These are phyloP conservation scores for Odontesthes bonariensis DNA, from an alignment of 2,113 vertebrate species.

Conservation along the genomic window DNA sequence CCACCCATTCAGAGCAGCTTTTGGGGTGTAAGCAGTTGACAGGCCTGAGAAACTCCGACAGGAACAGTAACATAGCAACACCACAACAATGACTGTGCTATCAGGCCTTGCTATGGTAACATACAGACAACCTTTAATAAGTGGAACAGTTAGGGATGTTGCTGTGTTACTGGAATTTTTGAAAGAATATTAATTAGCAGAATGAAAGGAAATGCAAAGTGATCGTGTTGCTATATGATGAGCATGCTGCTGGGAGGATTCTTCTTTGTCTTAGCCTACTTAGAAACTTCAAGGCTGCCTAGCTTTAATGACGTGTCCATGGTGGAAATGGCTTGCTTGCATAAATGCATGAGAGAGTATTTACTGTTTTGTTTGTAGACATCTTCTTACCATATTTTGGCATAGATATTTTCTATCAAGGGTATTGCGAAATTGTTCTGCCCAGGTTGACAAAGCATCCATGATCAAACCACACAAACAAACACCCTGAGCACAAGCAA, in stretches of 20 bases:
- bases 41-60: conserved; percentile 38
- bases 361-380: not conserved
- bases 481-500: not conserved
- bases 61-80: conserved; percentile 52
- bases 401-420: not conserved
- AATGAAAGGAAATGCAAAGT: conserved; percentile 39
- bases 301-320: conserved; percentile 10
- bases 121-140: conserved; percentile 43
- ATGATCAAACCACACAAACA: not conserved
- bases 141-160: conserved; percentile 18
- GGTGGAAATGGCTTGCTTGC: not conserved
- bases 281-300: not conserved
- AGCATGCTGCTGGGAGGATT: not conserved
- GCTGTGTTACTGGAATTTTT: conserved; percentile 38
- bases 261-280: conserved; percentile 8
- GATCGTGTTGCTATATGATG: conserved; percentile 14
- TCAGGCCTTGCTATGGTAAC: conserved; percentile 47
- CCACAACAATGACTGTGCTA: conserved; percentile 31
- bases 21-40: conserved; percentile 42
- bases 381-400: not conserved
- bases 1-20: conserved; percentile 34
- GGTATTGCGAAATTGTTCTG: not conserved
- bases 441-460: not conserved
- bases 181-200: conserved; percentile 47
- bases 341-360: not conserved